Conservation (phyloP, 2,113 vertebrate genomes). For the Ictalurus furcatus region DNA sequence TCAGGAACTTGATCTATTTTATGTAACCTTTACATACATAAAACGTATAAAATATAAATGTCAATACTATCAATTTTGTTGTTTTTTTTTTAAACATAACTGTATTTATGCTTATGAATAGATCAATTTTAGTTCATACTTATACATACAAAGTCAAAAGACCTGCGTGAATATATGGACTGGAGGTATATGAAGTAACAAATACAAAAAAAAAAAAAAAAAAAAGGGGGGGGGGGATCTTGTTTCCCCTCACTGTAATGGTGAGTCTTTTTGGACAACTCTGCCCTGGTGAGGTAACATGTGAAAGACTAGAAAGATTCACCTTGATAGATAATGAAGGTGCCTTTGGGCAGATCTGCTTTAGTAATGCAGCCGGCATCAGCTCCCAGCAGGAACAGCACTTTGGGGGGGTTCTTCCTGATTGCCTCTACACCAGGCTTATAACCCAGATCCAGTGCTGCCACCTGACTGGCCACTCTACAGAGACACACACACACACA, state of each 20-base stretch:
- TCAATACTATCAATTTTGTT: background rate
- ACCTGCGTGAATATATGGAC: background rate
- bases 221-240: too few species aligned
- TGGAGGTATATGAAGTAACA: background rate
- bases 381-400: conserved; percentile 91
- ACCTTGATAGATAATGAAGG: conserved; percentile 96
- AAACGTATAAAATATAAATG: too few species aligned
- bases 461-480: conserved; percentile 96
- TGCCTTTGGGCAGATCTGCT: conserved; percentile 88
- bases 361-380: conserved; percentile 88
- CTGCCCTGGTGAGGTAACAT: background rate
- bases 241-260: background rate
- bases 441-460: conserved; percentile 95
- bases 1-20: background rate
- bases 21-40: too few species aligned
- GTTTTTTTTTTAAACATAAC: background rate
- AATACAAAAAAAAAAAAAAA: background rate
- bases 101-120: background rate
- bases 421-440: conserved; percentile 92
- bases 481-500: background rate
- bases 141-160: background rate
- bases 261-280: background rate
- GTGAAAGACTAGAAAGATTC: background rate
- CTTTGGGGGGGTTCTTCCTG: conserved; percentile 86
- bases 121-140: background rate